Conservation (phyloP, 2,797 vertebrate species). For the Emydoidea blandingii region DNA sequence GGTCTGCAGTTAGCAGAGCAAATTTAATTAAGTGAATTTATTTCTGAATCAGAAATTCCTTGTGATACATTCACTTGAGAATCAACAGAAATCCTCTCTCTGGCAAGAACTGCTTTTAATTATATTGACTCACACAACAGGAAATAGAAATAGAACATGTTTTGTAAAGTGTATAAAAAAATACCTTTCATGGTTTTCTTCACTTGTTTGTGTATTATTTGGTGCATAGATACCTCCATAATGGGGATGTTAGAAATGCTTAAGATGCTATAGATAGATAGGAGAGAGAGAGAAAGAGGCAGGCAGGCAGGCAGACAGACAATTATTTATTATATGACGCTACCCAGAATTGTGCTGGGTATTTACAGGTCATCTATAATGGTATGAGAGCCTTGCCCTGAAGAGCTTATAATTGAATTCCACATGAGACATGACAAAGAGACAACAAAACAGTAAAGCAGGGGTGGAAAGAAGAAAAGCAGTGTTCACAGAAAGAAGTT, state of each 20-base stretch:
- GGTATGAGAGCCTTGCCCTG: background rate
- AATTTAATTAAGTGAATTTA: constrained; percentile 60
- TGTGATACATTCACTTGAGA: constrained; percentile 10
- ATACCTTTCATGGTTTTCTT: background rate
- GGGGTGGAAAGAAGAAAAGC: background rate
- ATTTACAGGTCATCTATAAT: background rate
- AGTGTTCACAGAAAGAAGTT: constrained; percentile 18
- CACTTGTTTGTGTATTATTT: constrained; percentile 19
- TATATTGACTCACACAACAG: background rate
- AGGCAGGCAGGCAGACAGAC: background rate
- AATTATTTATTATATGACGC: background rate
- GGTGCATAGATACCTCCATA: background rate
- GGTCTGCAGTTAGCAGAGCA: constrained; percentile 56
- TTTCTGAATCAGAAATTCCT: constrained; percentile 26
- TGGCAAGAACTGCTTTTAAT: background rate
- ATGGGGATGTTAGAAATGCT: background rate
- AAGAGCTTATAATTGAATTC: background rate
- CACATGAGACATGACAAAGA: background rate
- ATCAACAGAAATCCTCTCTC: background rate
- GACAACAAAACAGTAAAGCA: constrained; percentile 16
- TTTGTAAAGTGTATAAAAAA: constrained; percentile 30
- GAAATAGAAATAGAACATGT: background rate
- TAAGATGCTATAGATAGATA: background rate
- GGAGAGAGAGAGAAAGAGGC: background rate
- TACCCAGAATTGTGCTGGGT: background rate